Evolutionary conservation across 2,113 vertebrate genomes (phyloP).

Genomic region (Picathartes gymnocephalus): DNA sequence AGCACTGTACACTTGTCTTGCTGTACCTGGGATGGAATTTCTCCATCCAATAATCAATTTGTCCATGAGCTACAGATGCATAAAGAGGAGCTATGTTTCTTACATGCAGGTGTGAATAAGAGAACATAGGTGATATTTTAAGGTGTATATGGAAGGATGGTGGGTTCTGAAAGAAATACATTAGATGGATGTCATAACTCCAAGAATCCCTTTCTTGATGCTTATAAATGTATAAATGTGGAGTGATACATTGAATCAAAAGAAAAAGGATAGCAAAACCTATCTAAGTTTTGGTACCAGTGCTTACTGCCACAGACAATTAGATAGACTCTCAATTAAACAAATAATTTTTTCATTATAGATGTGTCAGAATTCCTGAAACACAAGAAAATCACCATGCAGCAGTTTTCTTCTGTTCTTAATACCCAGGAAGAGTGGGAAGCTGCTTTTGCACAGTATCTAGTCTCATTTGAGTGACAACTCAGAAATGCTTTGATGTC

Average conservation of each 20-base stretch:
- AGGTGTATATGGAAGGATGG: background rate
- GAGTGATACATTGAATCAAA: background rate
- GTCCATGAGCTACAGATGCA: background rate
- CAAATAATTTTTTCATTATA: background rate
- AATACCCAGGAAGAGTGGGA: background rate
- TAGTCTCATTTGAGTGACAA: background rate
- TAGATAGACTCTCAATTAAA: background rate
- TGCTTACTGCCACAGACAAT: background rate
- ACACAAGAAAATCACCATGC: background rate
- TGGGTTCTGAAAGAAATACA: background rate
- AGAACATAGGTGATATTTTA: background rate
- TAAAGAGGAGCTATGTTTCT: background rate
- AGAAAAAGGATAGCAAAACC: background rate
- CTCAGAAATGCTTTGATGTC: background rate
- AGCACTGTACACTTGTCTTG: rapidly evolving
- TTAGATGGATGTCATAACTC: background rate
- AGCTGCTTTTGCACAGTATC: background rate
- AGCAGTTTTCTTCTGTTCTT: background rate
- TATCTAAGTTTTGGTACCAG: background rate
- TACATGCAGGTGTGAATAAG: background rate
- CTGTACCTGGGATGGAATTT: background rate
- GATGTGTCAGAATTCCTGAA: background rate
- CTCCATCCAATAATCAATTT: background rate
- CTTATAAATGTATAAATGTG: background rate
- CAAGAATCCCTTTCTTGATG: background rate